Evolutionary conservation across 2,797 vertebrate species (phyloP), one percentile per base, ranked within the genome.

Genomic region (Falco cherrug): DNA sequence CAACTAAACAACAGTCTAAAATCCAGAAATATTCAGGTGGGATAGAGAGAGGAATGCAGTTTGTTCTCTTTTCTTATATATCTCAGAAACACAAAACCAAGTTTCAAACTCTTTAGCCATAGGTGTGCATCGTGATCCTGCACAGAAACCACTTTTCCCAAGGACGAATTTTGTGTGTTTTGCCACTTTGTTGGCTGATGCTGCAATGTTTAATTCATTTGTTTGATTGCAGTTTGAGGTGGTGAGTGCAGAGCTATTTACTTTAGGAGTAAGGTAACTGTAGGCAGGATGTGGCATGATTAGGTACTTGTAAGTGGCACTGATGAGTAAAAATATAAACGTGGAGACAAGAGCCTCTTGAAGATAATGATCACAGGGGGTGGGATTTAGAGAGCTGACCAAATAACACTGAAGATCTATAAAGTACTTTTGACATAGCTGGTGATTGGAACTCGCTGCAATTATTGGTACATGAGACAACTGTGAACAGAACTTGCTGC

Each of bases 381-480:
- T 88, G 83, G 74, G 87, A 89, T 84, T 87, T 79, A 50, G 90
- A 94, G 83, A 93, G 35, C 50, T 29, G 26, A 78, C 67, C 93
- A 90, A 83, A 75, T 92, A 94, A 80, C 45, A 37, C 60, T 78
- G 77, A 87, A 70, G 48, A 79, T 80, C 57, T 78, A 22, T 63
- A 73, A 93, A 91, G 89, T 65, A 87, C 89, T 95, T 96, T 71
- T 94, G 91, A 96, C 61, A 61, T 67, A 92, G 69, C 24, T 15
- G 1, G 69, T 85, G 90, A 80, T 67, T 84, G 85, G 60, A 92
- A 88, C 65, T 92, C 78, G 63, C 57, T 84, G 89, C 41, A 92
- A 65, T 84, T 92, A 79, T 54, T 67, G 63, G 69, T 35, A 53
- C 37, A 14, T 25, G 82, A 93, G 73, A 65, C 17, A 87, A 81